A percentile compares a stretch with the other conserved stretches of the same genome.
Evolutionary conservation across 1,140 invertebrate genomes (phyloP).

Genomic region (Asbolus verrucosus): DNA sequence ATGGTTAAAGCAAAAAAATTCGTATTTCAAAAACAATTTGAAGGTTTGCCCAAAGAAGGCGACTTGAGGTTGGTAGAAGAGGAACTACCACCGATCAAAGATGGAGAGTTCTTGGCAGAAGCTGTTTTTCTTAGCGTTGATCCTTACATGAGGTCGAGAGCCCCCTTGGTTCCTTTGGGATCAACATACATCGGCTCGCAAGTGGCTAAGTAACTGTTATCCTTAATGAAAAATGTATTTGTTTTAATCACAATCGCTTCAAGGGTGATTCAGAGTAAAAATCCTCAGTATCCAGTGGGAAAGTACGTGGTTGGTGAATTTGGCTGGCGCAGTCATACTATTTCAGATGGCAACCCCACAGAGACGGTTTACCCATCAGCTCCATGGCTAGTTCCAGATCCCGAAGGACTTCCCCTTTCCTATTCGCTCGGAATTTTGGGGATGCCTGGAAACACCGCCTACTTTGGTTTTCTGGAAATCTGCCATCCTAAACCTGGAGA

Average conservation of each 20-base stretch:
- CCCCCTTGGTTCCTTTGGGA: slow-evolving; percentile 66
- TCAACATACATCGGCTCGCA: slow-evolving; percentile 74
- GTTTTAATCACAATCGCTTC: slow-evolving; percentile 33
- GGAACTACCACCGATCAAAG: slow-evolving; percentile 71
- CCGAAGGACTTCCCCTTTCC: slow-evolving; percentile 63
- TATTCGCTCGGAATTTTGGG: slow-evolving; percentile 68
- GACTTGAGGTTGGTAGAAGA: slow-evolving; percentile 76
- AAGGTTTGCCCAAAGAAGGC: slow-evolving; percentile 72
- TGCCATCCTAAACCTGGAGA: slow-evolving; percentile 75
- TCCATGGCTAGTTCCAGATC: slow-evolving; percentile 49
- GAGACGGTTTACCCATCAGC: not conserved
- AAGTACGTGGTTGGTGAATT: slow-evolving; percentile 67
- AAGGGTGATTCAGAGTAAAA: slow-evolving; percentile 73
- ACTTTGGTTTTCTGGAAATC: slow-evolving; percentile 74
- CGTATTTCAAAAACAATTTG: slow-evolving; percentile 73
- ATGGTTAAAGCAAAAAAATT: slow-evolving; percentile 72
- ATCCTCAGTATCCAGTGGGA: slow-evolving; percentile 68
- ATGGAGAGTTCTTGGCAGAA: slow-evolving; percentile 75
- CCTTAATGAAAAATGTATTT: slow-evolving; percentile 1
- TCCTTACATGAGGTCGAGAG: slow-evolving; percentile 76
- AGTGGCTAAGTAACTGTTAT: slow-evolving; percentile 71
- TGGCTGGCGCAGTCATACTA: slow-evolving; percentile 70
- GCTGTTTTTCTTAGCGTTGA: slow-evolving; percentile 78
- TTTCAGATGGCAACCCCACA: slow-evolving; percentile 56
- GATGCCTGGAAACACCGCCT: slow-evolving; percentile 75